These are phyloP conservation scores for Odontomachus brunneus DNA, from an alignment of 1,140 invertebrate species.

Conservation along the genomic window DNA sequence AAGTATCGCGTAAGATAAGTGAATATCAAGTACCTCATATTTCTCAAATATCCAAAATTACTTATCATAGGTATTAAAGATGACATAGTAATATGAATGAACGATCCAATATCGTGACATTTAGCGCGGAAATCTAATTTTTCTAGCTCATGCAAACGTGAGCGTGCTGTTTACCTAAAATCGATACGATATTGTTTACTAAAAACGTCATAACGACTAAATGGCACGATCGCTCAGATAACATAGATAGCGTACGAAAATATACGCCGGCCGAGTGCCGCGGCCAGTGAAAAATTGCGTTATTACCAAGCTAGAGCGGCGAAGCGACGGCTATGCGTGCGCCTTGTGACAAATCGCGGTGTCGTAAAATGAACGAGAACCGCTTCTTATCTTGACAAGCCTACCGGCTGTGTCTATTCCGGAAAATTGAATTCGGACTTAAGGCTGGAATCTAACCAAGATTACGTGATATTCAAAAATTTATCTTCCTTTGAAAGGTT, in stretches of 20 bases:
- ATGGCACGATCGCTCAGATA: slow-evolving; percentile 40
- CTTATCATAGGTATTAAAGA: not conserved
- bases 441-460: not conserved
- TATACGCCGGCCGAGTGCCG: slow-evolving; percentile 2
- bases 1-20: too few species aligned
- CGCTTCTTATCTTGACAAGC: slow-evolving; percentile 49
- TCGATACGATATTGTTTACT: slow-evolving; percentile 22
- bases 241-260: slow-evolving; percentile 22
- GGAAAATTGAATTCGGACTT: slow-evolving; percentile 43
- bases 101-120: not conserved
- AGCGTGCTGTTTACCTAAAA: slow-evolving; percentile 2
- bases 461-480: not conserved
- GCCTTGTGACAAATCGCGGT: slow-evolving; percentile 45
- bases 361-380: slow-evolving; percentile 41
- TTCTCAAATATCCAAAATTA: too few species aligned
- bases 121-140: not conserved
- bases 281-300: slow-evolving; percentile 47
- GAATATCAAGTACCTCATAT: too few species aligned
- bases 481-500: slow-evolving; percentile 1
- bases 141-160: slow-evolving; percentile 5
- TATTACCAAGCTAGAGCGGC: slow-evolving; percentile 27
- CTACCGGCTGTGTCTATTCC: slow-evolving; percentile 25
- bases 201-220: slow-evolving; percentile 21
- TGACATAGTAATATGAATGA: not conserved
- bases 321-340: slow-evolving; percentile 31